Evolutionary conservation across 2,797 vertebrate genomes (phyloP).

Genomic region (Bucorvus abyssinicus): DNA sequence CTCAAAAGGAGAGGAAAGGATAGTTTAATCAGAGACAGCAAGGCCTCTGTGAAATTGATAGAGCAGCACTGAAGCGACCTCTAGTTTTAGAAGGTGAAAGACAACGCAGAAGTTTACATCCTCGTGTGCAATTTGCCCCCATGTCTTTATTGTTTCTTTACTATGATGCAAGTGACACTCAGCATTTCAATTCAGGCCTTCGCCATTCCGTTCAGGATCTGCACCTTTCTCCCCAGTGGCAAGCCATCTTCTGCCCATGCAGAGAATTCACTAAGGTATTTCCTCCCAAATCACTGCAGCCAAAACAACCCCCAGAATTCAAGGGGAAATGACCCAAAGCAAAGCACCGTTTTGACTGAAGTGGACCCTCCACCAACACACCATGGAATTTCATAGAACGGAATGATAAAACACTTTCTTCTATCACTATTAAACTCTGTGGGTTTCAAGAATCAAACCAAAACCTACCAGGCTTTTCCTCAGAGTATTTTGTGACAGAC

Average conservation of each 20-base stretch:
- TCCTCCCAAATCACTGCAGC: not conserved
- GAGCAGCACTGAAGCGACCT: not conserved
- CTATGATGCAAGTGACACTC: not conserved
- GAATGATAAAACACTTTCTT: not conserved
- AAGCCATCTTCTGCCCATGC: not conserved
- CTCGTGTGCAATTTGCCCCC: not conserved
- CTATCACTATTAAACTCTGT: not conserved
- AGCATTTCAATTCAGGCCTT: not conserved
- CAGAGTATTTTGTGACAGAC: conserved; percentile 56
- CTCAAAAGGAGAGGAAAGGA: not conserved
- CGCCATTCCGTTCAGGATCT: not conserved
- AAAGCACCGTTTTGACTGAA: not conserved
- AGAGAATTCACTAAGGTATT: not conserved
- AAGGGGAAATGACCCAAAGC: not conserved
- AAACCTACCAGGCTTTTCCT: not conserved
- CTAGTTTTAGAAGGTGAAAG: not conserved
- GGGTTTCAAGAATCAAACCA: not conserved
- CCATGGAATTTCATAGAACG: too few species aligned
- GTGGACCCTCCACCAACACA: not conserved
- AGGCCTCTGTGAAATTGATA: not conserved
- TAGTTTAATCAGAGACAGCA: not conserved
- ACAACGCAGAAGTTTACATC: not conserved
- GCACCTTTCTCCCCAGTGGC: not conserved
- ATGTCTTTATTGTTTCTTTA: not conserved
- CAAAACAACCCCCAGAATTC: not conserved